phyloP scores from a whole-genome alignment of 2,113 vertebrate genomes.

The Leucopsar rothschildi region DNA sequence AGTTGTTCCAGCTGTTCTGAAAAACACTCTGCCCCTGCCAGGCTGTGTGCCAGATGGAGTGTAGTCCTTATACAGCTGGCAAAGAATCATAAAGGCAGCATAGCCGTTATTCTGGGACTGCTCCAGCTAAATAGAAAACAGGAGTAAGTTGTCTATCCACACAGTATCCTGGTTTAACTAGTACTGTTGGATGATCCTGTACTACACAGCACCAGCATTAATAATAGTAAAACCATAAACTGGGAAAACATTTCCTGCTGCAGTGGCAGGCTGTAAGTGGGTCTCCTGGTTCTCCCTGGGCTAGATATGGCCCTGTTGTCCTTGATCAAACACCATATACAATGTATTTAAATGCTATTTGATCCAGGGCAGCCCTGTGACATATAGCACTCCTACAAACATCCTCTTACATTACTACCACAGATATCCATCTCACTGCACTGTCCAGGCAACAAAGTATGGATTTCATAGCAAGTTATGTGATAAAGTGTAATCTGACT shows the following conservation, averaged over 20 bases:
- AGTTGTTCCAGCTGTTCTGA: neutral
- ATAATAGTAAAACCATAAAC: neutral
- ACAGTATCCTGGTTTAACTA: neutral
- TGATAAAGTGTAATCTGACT: neutral
- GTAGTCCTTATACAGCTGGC: neutral
- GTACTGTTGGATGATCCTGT: neutral
- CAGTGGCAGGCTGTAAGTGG: neutral
- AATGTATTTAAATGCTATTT: neutral
- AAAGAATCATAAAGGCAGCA: neutral
- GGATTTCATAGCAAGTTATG: neutral
- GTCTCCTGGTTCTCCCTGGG: neutral
- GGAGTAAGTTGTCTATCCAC: neutral
- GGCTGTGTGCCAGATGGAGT: neutral
- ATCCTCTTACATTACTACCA: slow-evolving; percentile 1
- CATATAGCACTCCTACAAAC: neutral
- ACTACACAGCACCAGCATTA: neutral
- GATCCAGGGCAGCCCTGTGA: neutral
- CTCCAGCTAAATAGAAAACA: neutral
- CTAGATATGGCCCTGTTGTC: neutral
- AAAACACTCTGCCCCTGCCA: neutral
- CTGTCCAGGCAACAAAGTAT: neutral
- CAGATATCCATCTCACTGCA: neutral
- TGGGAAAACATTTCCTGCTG: neutral
- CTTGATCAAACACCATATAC: neutral
- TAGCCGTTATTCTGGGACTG: neutral